Evolutionary conservation across 2,888 invertebrate genomes (phyloP), one percentile per base, ranked within the genome.

Genomic region (Kuschelorhynchus macadamiae): DNA sequence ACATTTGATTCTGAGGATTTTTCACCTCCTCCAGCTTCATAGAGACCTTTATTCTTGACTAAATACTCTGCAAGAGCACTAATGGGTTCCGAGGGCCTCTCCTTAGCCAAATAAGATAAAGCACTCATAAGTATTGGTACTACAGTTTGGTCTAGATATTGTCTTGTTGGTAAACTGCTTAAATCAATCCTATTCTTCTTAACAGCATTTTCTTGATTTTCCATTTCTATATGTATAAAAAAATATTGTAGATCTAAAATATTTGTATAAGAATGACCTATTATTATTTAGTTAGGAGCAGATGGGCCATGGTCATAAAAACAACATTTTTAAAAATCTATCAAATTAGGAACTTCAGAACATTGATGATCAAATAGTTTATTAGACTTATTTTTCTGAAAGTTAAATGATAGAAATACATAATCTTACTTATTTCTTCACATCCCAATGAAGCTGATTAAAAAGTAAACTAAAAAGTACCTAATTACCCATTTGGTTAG

Each of bases 91-190:
- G 94, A 90, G 2, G 98, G 98, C 39, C 95, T 88, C 84, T 98
- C 98, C 81, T 97, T 96, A 30, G 97, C 96, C 72, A 98, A 84
- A 11, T 93, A 92, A 30, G 96, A 94, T 71, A 99, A 86, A 0
- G 95, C 98, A 82, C 96, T 96, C 21, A 98, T 87, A 60, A 99
- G 85, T 79, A 97, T 95, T 0, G 98, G 98, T 2, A 98, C 97
- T 36, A 99, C 97, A 0, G 98, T 98, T 84, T 97, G 97, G 82
- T 99, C 98, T 69, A 99, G 87, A 85, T 99, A 99, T 79, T 98
- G 97, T 59, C 98, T 88, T 0, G 98, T 97, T 2, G 98, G 97
- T 71, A 97, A 84, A 0, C 94, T 92, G 79, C 92, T 92, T 61
- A 97, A 86, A 85, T 97, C 97, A 30, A 94, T 91, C 74, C 93